Conservation (phyloP, 2,113 vertebrate species). For the Leucopternis melanops region DNA sequence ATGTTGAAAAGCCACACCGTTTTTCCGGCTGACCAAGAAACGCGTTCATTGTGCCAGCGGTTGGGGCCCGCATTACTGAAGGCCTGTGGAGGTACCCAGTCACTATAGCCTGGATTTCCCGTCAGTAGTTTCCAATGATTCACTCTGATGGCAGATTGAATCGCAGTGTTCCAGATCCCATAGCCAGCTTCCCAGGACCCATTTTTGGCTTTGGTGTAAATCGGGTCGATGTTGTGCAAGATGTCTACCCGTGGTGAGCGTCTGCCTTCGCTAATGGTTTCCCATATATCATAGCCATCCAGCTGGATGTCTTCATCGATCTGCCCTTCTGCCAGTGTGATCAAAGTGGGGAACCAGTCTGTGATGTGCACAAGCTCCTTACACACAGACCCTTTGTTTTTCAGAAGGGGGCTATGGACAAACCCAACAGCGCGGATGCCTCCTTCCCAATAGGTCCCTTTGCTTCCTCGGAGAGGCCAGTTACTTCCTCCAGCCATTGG, state of each 20-base stretch:
- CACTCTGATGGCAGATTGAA: conserved; percentile 90
- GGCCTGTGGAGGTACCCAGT: conserved; percentile 96
- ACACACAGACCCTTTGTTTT: conserved; percentile 85
- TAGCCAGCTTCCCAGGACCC: conserved; percentile 92
- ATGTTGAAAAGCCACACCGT: conserved; percentile 98
- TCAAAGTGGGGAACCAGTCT: conserved; percentile 95
- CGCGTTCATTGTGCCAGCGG: conserved; percentile 87
- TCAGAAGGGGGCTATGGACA: conserved; percentile 90
- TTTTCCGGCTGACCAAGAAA: conserved; percentile 85
- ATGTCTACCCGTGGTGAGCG: conserved; percentile 91
- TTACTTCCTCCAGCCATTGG: conserved; percentile 91
- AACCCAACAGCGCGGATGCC: conserved; percentile 93
- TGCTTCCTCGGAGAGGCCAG: conserved; percentile 94
- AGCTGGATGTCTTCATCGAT: conserved; percentile 86
- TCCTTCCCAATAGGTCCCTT: conserved; percentile 96
- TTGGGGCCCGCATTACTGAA: conserved; percentile 82
- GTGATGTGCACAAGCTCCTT: conserved; percentile 92
- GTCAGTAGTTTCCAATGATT: conserved; percentile 95
- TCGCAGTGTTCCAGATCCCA: conserved; percentile 93
- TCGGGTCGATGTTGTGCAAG: conserved; percentile 95
- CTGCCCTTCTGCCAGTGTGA: conserved; percentile 86
- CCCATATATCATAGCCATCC: conserved; percentile 96
- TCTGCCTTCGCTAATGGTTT: conserved; percentile 90
- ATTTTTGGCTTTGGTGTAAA: conserved; percentile 90
- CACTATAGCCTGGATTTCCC: conserved; percentile 88